Percentiles rank a stretch among this genome's conserved stretches.
Conservation (phyloP, 2,113 vertebrate genomes). For the Calonectris borealis region DNA sequence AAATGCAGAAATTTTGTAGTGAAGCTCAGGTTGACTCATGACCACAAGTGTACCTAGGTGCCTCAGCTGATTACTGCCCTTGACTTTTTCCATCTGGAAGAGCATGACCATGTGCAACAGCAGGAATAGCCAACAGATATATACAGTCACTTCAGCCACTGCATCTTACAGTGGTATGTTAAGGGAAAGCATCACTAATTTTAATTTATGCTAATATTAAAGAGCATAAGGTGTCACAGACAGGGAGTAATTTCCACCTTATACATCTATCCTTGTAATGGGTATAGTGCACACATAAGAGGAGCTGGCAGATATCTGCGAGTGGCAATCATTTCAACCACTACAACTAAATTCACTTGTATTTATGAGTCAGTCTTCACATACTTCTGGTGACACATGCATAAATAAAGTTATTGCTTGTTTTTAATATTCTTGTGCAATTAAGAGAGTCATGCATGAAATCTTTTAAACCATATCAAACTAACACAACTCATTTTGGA, state of each 20-base stretch:
- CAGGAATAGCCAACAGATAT: background rate
- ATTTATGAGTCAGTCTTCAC: slow-evolving; percentile 22
- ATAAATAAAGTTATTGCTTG: background rate
- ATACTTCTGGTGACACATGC: background rate
- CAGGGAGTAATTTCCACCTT: background rate
- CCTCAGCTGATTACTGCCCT: background rate
- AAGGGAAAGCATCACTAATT: background rate
- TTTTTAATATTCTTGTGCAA: background rate
- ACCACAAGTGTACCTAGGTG: background rate
- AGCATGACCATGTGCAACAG: background rate
- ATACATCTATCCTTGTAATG: background rate
- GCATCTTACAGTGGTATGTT: rapidly evolving
- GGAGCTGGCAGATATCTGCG: background rate
- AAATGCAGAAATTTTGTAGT: background rate
- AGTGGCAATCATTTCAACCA: background rate
- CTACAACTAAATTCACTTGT: background rate
- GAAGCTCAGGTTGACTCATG: slow-evolving; percentile 13
- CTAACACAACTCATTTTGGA: background rate
- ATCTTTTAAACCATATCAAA: background rate
- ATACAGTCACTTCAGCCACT: background rate
- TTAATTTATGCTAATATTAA: background rate
- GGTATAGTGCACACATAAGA: rapidly evolving
- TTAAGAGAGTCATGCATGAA: background rate
- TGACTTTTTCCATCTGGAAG: background rate
- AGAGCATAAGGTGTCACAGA: background rate